Conservation (phyloP, 2,797 vertebrate genomes). For the Artibeus lituratus region DNA sequence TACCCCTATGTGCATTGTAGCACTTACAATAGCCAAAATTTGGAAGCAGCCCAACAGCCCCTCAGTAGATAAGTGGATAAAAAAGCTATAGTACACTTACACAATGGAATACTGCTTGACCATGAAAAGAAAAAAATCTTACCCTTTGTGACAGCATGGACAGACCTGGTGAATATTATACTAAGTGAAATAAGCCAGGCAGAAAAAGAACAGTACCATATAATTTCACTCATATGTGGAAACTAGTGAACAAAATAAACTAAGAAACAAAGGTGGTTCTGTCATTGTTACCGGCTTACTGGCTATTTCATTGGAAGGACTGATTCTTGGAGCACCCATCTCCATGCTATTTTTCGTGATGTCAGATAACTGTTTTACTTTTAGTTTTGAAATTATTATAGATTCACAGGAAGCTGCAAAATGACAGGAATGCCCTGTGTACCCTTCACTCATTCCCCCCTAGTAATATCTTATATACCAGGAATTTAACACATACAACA, state of each 20-base stretch:
- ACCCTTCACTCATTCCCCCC: neutral
- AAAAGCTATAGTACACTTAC: neutral
- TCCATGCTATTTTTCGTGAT: neutral
- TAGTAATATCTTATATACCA: neutral
- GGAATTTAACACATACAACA: neutral
- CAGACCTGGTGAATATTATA: neutral
- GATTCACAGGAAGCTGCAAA: neutral
- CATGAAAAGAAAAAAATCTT: neutral
- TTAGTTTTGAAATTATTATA: constrained; percentile 8
- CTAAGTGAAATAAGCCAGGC: neutral
- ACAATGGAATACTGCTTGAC: neutral
- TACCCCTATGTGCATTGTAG: neutral
- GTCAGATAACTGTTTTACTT: neutral
- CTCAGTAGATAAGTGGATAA: neutral
- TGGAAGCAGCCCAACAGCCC: neutral
- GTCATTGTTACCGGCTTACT: neutral
- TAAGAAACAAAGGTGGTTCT: neutral
- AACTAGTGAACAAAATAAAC: neutral
- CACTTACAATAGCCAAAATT: neutral
- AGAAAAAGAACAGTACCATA: neutral
- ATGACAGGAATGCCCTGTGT: neutral
- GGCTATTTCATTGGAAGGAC: neutral
- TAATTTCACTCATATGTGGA: neutral
- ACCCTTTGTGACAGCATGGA: neutral
- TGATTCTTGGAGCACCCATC: neutral